Conservation (phyloP, 2,888 invertebrate genomes). For the Diaperis boleti region DNA sequence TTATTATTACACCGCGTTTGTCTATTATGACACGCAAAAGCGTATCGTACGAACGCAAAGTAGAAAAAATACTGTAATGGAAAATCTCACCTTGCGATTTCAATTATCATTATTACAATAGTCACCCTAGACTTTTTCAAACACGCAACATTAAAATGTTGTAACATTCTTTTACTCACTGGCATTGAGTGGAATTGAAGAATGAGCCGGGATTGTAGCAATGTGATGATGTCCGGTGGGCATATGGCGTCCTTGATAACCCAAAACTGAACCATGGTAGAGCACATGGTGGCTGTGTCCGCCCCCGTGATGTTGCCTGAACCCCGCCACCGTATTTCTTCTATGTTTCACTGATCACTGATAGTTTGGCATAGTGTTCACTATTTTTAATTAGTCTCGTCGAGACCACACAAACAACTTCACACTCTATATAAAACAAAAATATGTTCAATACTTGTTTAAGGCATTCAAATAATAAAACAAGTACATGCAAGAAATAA, state of each 20-base stretch:
- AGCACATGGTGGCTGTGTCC: slow-evolving; percentile 64
- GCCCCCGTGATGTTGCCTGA: slow-evolving; percentile 63
- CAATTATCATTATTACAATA: too few species aligned
- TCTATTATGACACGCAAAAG: too few species aligned
- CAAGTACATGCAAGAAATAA: too few species aligned
- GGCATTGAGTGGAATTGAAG: slow-evolving; percentile 64
- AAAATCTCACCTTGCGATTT: too few species aligned
- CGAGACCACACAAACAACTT: too few species aligned
- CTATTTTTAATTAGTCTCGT: neutral
- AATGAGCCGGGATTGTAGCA: slow-evolving; percentile 56
- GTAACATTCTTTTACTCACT: slow-evolving; percentile 58
- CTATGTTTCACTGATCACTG: slow-evolving; percentile 55
- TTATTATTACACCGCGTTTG: too few species aligned
- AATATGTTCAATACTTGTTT: too few species aligned
- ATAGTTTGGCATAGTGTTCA: slow-evolving; percentile 30
- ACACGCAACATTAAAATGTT: too few species aligned
- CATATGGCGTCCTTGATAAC: slow-evolving; percentile 63
- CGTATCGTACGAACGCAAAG: too few species aligned
- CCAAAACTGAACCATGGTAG: slow-evolving; percentile 62
- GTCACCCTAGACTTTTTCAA: too few species aligned
- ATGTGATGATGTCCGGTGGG: slow-evolving; percentile 61
- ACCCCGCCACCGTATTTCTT: slow-evolving; percentile 64
- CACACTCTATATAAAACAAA: neutral
- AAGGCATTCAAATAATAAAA: too few species aligned
- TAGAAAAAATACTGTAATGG: too few species aligned